These are phyloP conservation scores for Leucophenga varia DNA, from an alignment of 1,140 invertebrate species.

Conservation along the genomic window DNA sequence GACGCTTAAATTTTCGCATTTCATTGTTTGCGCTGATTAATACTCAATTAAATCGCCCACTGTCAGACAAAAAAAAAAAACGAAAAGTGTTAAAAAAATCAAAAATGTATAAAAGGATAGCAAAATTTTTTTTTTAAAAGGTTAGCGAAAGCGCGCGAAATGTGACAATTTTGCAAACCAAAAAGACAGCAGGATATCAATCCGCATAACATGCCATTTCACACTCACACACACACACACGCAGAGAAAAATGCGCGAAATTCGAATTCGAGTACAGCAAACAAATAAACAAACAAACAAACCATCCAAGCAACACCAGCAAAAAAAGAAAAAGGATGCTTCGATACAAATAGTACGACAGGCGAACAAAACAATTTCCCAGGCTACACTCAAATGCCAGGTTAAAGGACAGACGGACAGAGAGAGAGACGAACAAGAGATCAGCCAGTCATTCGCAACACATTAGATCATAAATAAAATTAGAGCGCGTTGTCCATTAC, in stretches of 20 bases:
- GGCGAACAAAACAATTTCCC: conserved; percentile 15
- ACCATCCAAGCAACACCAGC: no score
- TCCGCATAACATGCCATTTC: conserved; percentile 52
- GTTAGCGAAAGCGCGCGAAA: background rate
- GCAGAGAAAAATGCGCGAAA: no score
- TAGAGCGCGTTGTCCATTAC: conserved; percentile 47
- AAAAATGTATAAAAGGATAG: conserved; percentile 29
- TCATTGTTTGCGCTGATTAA: no score
- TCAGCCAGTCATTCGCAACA: conserved; percentile 26
- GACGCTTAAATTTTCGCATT: no score
- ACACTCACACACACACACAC: no score
- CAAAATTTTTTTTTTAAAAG: no score
- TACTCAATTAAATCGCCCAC: conserved; percentile 20
- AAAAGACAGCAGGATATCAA: conserved; percentile 48
- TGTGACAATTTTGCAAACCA: conserved; percentile 10
- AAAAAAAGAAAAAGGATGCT: no score
- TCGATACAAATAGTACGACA: no score
- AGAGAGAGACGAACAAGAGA: background rate
- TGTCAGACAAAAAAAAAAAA: conserved; percentile 19
- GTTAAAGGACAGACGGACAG: background rate
- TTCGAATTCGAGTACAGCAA: no score
- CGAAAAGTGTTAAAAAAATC: conserved; percentile 30
- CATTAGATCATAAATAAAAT: conserved; percentile 54
- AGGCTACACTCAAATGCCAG: background rate
- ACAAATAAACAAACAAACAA: no score